Conservation (phyloP, 1,140 invertebrate species). For the Lutraria rhynchaena region DNA sequence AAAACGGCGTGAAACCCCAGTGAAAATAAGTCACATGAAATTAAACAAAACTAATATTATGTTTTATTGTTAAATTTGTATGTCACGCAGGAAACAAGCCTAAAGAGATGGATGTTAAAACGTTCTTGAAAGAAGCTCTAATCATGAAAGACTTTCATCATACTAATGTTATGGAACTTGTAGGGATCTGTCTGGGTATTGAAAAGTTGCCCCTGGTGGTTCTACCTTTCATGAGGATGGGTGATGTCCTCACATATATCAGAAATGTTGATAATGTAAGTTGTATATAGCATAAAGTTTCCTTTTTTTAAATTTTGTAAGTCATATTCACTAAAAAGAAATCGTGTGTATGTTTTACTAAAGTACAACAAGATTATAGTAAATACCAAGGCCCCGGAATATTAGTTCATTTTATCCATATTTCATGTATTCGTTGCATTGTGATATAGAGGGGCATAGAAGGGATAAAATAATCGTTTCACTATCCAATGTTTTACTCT, state of each 20-base stretch:
- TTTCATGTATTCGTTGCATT: too few species aligned
- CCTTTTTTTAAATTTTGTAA: too few species aligned
- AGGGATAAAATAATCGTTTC: too few species aligned
- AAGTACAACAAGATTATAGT: too few species aligned
- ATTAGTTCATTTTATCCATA: too few species aligned
- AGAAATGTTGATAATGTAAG: conserved; percentile 77
- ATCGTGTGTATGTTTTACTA: too few species aligned
- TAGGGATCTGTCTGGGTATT: conserved; percentile 80
- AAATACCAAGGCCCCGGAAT: too few species aligned
- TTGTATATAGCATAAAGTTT: too few species aligned
- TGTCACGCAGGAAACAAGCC: conserved; percentile 51
- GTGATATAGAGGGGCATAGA: too few species aligned
- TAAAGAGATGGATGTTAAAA: conserved; percentile 68
- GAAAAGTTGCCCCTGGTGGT: conserved; percentile 79
- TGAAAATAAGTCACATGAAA: background rate
- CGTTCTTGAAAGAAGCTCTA: conserved; percentile 81
- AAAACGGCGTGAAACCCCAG: too few species aligned
- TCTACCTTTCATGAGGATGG: conserved; percentile 82
- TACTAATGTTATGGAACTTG: conserved; percentile 80
- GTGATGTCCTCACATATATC: conserved; percentile 81
- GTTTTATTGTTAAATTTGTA: background rate
- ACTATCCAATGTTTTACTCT: too few species aligned
- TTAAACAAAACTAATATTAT: background rate
- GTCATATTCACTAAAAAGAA: too few species aligned
- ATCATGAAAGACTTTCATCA: conserved; percentile 83